Conservation (phyloP, 2,797 vertebrate genomes). For the Enoplosus armatus region DNA sequence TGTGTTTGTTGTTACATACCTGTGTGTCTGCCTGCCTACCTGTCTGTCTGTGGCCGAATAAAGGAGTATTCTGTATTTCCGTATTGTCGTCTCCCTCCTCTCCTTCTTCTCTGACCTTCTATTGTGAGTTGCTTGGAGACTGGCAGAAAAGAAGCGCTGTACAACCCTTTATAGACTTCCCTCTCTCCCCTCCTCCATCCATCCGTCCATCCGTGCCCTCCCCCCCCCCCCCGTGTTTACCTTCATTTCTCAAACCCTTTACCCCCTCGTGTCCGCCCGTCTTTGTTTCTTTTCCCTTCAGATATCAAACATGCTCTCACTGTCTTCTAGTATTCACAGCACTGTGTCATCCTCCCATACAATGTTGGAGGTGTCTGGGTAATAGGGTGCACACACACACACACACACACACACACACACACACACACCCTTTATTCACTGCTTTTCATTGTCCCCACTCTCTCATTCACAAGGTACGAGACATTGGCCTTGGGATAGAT, state of each 20-base stretch:
- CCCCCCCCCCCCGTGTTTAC: too few relatives aligned
- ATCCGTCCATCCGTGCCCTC: constrained; percentile 19
- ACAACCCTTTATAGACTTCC: constrained; percentile 85
- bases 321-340: constrained; percentile 59
- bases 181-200: constrained; percentile 23
- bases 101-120: constrained; percentile 92
- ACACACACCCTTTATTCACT: constrained; percentile 65
- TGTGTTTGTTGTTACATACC: constrained; percentile 19
- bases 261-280: constrained; percentile 19
- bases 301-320: constrained; percentile 63
- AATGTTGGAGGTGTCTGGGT: constrained; percentile 66
- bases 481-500: constrained; percentile 75
- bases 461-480: constrained; percentile 57
- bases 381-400: constrained; percentile 56
- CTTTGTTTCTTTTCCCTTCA: constrained; percentile 61
- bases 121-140: constrained; percentile 99
- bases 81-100: constrained; percentile 84
- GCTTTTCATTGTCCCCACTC: constrained; percentile 68
- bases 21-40: constrained; percentile 38
- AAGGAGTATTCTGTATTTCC: constrained; percentile 74
- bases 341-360: constrained; percentile 53
- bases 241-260: constrained; percentile 44
- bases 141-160: constrained; percentile 86
- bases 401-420: constrained; percentile 50
- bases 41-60: constrained; percentile 59